Evolutionary conservation across 2,797 vertebrate genomes (phyloP).

Genomic region (Perodicticus potto): DNA sequence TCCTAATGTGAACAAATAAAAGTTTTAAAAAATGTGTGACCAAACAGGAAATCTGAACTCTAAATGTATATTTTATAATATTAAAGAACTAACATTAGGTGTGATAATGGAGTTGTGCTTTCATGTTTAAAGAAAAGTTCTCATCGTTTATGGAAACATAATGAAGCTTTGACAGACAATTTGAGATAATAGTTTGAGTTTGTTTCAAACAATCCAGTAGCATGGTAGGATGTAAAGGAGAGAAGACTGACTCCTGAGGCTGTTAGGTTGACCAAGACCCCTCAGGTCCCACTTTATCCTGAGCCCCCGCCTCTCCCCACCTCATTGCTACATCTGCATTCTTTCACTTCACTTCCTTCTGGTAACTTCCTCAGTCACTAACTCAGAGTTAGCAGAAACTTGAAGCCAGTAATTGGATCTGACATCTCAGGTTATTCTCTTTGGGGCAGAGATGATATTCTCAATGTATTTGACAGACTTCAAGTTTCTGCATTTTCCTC

Average conservation of each 20-base stretch:
- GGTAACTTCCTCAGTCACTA: background rate
- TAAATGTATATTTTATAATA: conserved; percentile 5
- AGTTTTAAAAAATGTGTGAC: background rate
- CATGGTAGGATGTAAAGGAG: background rate
- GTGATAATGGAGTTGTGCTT: background rate
- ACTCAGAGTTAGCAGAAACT: background rate
- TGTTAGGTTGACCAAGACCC: background rate
- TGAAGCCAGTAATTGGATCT: background rate
- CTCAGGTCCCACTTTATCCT: background rate
- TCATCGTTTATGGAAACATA: conserved; percentile 23
- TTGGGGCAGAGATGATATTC: background rate
- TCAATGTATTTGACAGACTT: background rate
- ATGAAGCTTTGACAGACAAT: background rate
- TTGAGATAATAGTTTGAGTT: background rate
- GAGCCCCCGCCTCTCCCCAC: background rate
- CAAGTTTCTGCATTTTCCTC: too few relatives aligned
- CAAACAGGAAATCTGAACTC: background rate
- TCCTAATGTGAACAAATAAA: background rate
- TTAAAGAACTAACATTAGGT: background rate
- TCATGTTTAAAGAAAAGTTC: background rate
- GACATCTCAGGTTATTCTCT: background rate
- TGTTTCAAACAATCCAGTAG: background rate
- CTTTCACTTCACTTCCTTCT: background rate
- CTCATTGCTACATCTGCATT: background rate
- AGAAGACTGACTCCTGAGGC: background rate